A percentile compares a stretch with the other conserved stretches of the same genome.
These are phyloP conservation scores for Ectobius pallidus DNA, from an alignment of 2,888 invertebrate genomes.

Conservation along the genomic window DNA sequence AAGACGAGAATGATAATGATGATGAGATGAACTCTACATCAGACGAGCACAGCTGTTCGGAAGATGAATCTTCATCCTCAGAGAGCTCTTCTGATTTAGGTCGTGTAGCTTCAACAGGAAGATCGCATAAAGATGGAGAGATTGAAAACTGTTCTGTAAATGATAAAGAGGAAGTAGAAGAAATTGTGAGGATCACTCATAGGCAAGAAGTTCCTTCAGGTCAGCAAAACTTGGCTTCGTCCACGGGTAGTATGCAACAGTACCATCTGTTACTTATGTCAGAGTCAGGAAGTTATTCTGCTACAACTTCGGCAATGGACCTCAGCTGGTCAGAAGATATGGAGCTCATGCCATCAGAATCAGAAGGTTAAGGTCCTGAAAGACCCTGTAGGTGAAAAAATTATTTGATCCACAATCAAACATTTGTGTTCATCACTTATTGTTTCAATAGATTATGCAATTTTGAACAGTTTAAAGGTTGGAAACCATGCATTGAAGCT, in stretches of 20 bases:
- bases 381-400: no score
- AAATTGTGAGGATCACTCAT: not conserved
- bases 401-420: no score
- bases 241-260: constrained; percentile 7
- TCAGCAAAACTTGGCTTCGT: not conserved
- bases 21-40: constrained; percentile 32
- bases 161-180: not conserved
- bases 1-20: constrained; percentile 44
- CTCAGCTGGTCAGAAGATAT: constrained; percentile 45
- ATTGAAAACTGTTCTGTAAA: not conserved
- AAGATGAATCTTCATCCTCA: constrained; percentile 36
- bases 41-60: constrained; percentile 37
- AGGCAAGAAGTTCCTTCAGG: not conserved
- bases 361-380: constrained; percentile 34
- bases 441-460: no score
- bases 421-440: no score
- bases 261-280: constrained; percentile 34
- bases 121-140: not conserved
- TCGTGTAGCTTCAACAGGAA: not conserved
- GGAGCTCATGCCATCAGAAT: constrained; percentile 33
- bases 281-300: constrained; percentile 36
- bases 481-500: no score
- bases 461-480: no score
- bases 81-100: constrained; percentile 14
- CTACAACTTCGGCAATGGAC: constrained; percentile 43